phyloP scores from a whole-genome alignment of 2,797 vertebrate species.

The Thamnophis elegans region DNA sequence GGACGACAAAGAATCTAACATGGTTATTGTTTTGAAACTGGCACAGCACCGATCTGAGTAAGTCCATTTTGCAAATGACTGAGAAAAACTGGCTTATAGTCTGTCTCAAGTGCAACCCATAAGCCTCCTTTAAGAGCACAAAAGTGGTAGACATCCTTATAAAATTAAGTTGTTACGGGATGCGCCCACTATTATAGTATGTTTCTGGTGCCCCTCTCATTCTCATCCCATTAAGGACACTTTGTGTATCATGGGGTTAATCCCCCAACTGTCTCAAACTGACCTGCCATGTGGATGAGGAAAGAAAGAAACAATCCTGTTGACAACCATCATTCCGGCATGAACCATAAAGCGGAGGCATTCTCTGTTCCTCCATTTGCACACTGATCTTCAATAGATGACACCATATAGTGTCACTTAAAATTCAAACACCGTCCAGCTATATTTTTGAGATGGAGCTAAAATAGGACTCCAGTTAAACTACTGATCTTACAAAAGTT shows the following conservation, averaged over 20 bases:
- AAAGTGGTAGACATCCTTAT: background rate
- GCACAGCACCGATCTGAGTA: background rate
- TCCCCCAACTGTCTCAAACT: background rate
- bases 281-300: background rate
- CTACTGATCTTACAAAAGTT: background rate
- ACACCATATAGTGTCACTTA: background rate
- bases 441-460: background rate
- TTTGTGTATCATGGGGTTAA: background rate
- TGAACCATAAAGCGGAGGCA: background rate
- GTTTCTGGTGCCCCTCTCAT: background rate
- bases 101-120: background rate
- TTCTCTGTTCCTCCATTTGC: background rate
- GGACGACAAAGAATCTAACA: background rate
- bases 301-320: background rate
- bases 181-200: background rate
- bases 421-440: background rate
- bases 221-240: background rate
- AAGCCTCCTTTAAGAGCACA: background rate
- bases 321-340: background rate
- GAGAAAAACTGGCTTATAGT: background rate
- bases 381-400: background rate
- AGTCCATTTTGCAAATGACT: background rate
- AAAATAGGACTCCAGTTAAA: background rate
- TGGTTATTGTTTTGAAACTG: slow-evolving; percentile 5
- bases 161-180: background rate